A percentile compares a stretch with the other conserved stretches of the same genome.
These are phyloP conservation scores for Balearica regulorum DNA, from an alignment of 2,797 vertebrate genomes.

Conservation along the genomic window DNA sequence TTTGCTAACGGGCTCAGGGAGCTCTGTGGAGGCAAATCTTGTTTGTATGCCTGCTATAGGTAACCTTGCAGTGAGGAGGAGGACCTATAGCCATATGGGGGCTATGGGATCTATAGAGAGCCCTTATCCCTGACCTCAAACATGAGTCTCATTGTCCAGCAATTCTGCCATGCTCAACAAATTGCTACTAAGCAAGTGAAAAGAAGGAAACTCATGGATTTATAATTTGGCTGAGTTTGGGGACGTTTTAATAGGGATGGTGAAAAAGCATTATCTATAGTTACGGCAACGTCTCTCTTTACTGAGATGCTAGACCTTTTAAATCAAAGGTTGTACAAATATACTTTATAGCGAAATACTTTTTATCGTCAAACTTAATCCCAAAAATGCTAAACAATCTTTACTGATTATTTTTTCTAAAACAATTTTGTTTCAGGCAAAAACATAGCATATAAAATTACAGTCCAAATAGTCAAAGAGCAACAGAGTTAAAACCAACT, in stretches of 20 bases:
- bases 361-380: not conserved
- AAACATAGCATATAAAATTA: not conserved
- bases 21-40: not conserved
- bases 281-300: not conserved
- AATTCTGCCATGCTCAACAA: not conserved
- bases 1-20: not conserved
- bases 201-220: not conserved
- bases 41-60: not conserved
- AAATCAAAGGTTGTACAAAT: not conserved
- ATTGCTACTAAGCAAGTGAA: not conserved
- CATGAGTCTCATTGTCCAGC: not conserved
- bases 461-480: not conserved
- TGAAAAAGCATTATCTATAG: not conserved
- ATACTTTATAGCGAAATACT: not conserved
- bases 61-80: not conserved
- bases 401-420: not conserved
- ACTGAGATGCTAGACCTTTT: not conserved
- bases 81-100: not conserved
- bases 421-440: not conserved
- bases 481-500: not conserved
- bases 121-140: not conserved
- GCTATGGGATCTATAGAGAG: not conserved
- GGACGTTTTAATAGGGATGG: not conserved
- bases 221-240: not conserved
- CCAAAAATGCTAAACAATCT: not conserved